Percentiles rank a stretch among this genome's conserved stretches.
Conservation (phyloP, 2,113 vertebrate genomes). For the Motacilla alba region DNA sequence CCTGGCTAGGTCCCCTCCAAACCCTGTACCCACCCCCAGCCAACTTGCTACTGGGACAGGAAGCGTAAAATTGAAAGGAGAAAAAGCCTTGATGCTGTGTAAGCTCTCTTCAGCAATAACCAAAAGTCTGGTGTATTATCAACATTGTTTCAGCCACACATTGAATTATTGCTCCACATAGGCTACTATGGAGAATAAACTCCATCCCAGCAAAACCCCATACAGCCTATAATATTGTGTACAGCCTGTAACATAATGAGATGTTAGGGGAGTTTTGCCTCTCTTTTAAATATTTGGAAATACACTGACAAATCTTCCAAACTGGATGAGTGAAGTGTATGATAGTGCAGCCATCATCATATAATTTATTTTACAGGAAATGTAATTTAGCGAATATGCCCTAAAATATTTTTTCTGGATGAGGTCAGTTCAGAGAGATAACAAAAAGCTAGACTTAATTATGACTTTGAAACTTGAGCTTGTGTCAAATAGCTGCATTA, state of each 20-base stretch:
- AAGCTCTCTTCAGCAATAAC: neutral
- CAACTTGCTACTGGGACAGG: neutral
- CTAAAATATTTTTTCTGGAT: neutral
- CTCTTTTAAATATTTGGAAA: neutral
- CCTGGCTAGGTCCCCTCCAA: neutral
- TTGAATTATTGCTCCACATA: neutral
- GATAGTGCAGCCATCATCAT: neutral
- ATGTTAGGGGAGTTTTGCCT: neutral
- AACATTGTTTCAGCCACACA: neutral
- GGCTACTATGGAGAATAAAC: neutral
- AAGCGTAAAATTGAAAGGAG: neutral
- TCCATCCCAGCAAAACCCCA: neutral
- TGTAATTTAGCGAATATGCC: neutral
- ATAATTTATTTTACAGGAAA: neutral
- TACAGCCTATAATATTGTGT: neutral
- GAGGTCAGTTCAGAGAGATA: neutral
- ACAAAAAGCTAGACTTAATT: neutral
- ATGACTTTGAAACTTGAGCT: neutral
- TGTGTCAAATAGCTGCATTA: neutral
- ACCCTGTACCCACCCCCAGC: neutral
- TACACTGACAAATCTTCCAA: neutral
- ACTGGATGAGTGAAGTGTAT: neutral
- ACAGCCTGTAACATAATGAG: rapidly evolving
- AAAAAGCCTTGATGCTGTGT: neutral
- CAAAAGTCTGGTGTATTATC: neutral